A percentile compares a stretch with the other conserved stretches of the same genome.
These are phyloP conservation scores for Caenorhabditis parvicauda DNA, from an alignment of 2,888 invertebrate species.

Conservation along the genomic window DNA sequence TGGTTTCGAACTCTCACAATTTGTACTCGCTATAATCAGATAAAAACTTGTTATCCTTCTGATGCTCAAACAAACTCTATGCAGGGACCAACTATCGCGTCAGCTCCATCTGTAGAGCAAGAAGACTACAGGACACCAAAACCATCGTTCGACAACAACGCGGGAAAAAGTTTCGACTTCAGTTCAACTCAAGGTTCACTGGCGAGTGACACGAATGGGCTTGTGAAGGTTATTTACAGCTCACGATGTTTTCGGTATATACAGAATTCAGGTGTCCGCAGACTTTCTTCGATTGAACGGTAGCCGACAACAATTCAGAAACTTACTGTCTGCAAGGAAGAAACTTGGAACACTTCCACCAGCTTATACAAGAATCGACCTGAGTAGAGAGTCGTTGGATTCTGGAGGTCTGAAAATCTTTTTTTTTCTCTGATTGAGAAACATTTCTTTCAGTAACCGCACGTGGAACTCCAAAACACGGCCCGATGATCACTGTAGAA, in stretches of 20 bases:
- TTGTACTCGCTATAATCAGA: not conserved
- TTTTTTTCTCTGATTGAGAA: not conserved
- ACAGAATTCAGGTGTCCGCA: constrained; percentile 54
- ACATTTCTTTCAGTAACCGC: constrained; percentile 3
- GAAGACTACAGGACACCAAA: constrained; percentile 61
- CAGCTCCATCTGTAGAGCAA: constrained; percentile 61
- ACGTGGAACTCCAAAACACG: constrained; percentile 30
- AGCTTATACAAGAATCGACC: constrained; percentile 60
- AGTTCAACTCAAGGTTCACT: constrained; percentile 38
- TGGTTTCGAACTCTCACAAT: too few relatives aligned
- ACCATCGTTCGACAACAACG: constrained; percentile 50
- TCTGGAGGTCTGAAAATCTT: constrained; percentile 4
- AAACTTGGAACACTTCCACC: constrained; percentile 59
- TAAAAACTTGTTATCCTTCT: not conserved
- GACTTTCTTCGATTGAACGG: constrained; percentile 60
- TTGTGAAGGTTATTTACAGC: constrained; percentile 52
- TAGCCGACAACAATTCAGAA: constrained; percentile 58
- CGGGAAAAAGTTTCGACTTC: constrained; percentile 59
- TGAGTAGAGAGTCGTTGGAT: constrained; percentile 57
- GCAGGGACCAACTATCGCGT: constrained; percentile 61
- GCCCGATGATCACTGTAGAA: constrained; percentile 53
- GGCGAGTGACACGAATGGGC: constrained; percentile 55
- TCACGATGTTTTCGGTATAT: not conserved
- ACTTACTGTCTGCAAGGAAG: constrained; percentile 57
- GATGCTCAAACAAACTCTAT: constrained; percentile 7